Evolutionary conservation across 2,797 vertebrate genomes (phyloP).

Genomic region (Eremophila alpestris): DNA sequence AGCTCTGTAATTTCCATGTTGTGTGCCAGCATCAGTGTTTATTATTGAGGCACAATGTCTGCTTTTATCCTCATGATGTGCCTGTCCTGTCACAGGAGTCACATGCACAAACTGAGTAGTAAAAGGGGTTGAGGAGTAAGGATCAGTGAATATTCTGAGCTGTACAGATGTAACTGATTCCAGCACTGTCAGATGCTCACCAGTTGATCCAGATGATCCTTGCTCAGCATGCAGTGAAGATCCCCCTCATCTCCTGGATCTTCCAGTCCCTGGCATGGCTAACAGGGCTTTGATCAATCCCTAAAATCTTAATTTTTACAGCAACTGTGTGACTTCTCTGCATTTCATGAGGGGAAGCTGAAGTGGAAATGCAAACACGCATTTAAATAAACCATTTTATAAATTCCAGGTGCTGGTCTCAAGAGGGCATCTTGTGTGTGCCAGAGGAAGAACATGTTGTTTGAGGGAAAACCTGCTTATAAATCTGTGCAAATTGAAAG

Average conservation of each 20-base stretch:
- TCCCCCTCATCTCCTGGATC: not conserved
- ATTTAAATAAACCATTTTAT: not conserved
- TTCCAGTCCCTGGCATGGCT: too few species aligned
- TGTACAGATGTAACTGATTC: not conserved
- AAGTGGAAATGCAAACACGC: not conserved
- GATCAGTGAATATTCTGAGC: not conserved
- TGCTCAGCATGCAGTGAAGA: not conserved
- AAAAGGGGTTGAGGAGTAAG: not conserved
- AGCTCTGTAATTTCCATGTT: not conserved
- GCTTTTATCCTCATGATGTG: not conserved
- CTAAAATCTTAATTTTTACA: not conserved
- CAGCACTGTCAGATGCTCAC: not conserved
- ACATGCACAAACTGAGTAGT: not conserved
- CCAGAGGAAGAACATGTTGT: not conserved
- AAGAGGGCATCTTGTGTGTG: not conserved
- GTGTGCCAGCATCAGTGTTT: not conserved
- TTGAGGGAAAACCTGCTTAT: not conserved
- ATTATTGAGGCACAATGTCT: not conserved
- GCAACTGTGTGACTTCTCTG: not conserved
- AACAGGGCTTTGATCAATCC: not conserved
- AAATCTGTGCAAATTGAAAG: not conserved
- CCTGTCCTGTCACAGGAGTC: not conserved
- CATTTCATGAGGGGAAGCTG: not conserved
- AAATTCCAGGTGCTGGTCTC: slow-evolving; percentile 20
- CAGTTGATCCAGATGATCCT: not conserved